These are phyloP conservation scores for Tinea trinotella DNA, from an alignment of 2,888 invertebrate genomes.

Conservation along the genomic window DNA sequence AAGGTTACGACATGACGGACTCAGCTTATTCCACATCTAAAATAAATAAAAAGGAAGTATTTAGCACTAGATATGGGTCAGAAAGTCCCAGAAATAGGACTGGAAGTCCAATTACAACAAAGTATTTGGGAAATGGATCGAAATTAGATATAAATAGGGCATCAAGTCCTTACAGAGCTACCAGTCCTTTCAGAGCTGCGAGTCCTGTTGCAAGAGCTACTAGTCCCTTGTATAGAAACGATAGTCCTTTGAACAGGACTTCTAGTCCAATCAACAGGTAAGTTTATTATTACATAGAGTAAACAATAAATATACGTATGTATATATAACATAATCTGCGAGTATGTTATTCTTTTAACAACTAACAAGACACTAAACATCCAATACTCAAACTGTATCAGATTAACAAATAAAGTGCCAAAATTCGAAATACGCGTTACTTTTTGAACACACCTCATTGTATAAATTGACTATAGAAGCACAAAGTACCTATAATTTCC, in stretches of 20 bases:
- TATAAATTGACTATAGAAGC: no score
- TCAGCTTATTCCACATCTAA: conserved; percentile 56
- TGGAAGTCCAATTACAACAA: conserved; percentile 64
- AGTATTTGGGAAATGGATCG: conserved; percentile 67
- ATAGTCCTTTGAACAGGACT: conserved; percentile 65
- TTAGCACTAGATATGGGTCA: conserved; percentile 44
- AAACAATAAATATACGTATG: no score
- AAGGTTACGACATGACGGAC: conserved; percentile 58
- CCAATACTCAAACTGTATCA: no score
- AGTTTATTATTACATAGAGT: no score
- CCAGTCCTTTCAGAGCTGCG: conserved; percentile 52
- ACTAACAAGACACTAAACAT: no score
- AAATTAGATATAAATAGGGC: conserved; percentile 60
- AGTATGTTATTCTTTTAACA: not conserved
- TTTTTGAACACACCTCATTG: no score
- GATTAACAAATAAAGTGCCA: no score
- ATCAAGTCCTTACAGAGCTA: conserved; percentile 58
- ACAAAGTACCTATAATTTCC: no score
- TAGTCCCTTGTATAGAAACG: conserved; percentile 69
- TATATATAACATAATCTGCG: no score
- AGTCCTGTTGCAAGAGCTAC: conserved; percentile 63
- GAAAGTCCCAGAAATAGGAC: conserved; percentile 62
- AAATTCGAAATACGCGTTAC: no score
- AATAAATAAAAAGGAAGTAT: conserved; percentile 51
- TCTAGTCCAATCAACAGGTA: conserved; percentile 71